Conservation (phyloP, 2,113 vertebrate genomes). For the Melanocharis versteri region DNA sequence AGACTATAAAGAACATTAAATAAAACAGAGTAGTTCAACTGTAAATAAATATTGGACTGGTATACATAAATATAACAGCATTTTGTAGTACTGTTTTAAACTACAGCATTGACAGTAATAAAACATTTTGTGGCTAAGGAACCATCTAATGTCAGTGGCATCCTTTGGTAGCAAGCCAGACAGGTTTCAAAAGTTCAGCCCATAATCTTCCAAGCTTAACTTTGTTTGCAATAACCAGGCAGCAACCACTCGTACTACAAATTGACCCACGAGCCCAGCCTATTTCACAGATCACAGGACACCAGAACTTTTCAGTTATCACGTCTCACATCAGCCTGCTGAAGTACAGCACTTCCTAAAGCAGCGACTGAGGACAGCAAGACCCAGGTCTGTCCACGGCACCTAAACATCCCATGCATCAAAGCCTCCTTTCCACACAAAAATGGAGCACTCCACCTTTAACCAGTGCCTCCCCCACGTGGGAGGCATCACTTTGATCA, state of each 20-base stretch:
- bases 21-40: not conserved
- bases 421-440: not conserved
- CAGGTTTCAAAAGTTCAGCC: not conserved
- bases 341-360: not conserved
- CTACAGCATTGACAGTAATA: not conserved
- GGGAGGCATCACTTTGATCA: not conserved
- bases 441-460: accelerated
- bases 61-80: not conserved
- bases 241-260: not conserved
- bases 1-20: not conserved
- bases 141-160: not conserved
- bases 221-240: not conserved
- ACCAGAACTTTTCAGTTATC: not conserved
- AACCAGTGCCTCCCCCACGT: too few relatives aligned
- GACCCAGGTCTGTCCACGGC: not conserved
- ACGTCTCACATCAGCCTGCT: not conserved
- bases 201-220: not conserved
- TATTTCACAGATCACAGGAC: not conserved
- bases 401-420: not conserved
- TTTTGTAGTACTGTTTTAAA: not conserved
- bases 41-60: not conserved
- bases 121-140: not conserved
- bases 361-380: not conserved
- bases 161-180: not conserved
- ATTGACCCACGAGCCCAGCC: not conserved